Base-by-base conservation (phyloP, 2,888 invertebrate species). In the Spilosoma lubricipeda region DNA sequence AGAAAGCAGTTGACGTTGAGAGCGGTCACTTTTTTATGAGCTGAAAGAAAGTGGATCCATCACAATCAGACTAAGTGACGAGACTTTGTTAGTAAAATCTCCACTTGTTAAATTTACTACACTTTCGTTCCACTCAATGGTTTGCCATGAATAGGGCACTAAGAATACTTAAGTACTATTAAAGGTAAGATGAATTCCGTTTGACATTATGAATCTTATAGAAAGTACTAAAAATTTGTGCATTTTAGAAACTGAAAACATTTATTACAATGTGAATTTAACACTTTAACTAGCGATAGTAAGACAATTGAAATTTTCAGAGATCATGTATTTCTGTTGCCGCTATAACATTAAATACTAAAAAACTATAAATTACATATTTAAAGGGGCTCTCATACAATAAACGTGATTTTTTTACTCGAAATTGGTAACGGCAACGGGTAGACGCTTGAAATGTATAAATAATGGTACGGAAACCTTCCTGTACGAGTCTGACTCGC, bases 1-100 rank as follows among this genome's bases (percentile, higher is more conserved):
- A 59, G 27, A 59, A 59, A 59, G 27, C n/a, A 59, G 59, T 59
- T 59, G 59, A 59, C 59, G n/a, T 59, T 59, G 27, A 59, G 27
- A 59, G 59, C 27, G 27, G 59, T 27, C 59, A 59, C 59, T 59
- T 59, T 59, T 27, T 59, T 59, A 59, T 23, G 65, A 65, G 33
- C 23, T 65, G 65, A 65, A 65, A 65, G 27, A 65, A 65, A 30
- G 36, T 36, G 30, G 30, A 30, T 36, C 36, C 65, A 30, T 65
- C 36, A 33, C 33, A 36, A 65, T 65, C 27, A 20, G 18, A 36
- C 36, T 23, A 30, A 65, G 65, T 65, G 33, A 18, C 23, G 65
- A 20, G 36, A 36, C 36, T 56, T 56, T 59, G 59, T 59, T 59
- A n/a, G 65, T 4, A 65, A 65, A 65, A 30, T 30, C 27, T 27